Base-by-base conservation (phyloP, 2,113 vertebrate genomes). In the Neogale vison region DNA sequence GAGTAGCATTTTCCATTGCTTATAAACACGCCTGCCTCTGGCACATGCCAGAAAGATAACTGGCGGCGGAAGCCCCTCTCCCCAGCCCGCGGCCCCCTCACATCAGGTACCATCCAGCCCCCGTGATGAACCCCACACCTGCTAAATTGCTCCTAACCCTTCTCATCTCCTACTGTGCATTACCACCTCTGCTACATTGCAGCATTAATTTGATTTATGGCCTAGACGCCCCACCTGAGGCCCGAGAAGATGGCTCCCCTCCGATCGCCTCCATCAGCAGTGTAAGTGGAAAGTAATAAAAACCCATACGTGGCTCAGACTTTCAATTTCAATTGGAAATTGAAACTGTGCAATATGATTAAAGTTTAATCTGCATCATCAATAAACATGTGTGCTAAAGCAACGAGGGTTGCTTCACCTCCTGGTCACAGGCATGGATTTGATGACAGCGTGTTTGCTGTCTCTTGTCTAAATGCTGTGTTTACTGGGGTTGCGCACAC, bases 271-370 rank as follows among this genome's bases (percentile, higher is more conserved):
- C 95, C 95, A 97, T 98, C 96, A 95, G 91, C 93, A 20, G 71
- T 0, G 0, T 98, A 98, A 98, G 98, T 98, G 96, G 98, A 97
- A 96, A 96, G 98, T 96, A 98, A 98, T 98, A 98, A 98, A 98
- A 96, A 79, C 96, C 87, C 9, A 42, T 59, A 72, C 76, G 36
- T 82, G 90, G 92, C 84, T 97, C 95, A 93, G 98, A 95, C 97
- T 94, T 98, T 97, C 98, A 92, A 97, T 98, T 98, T 98, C 98
- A 97, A 98, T 97, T 98, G 98, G 96, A 98, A 98, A 98, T 98
- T 96, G 97, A 98, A 98, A 97, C 80, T 92, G 96, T 96, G 97
- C 97, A 76, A 97, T 97, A 98, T 97, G 98, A 98, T 98, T 98
- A 98, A 98, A 98, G 96, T 98, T 98, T 98, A 98, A 98, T 97